A percentile compares a stretch with the other conserved stretches of the same genome.
Evolutionary conservation across 2,113 vertebrate genomes (phyloP).

Genomic region (Cyphomyrus discorhynchus): DNA sequence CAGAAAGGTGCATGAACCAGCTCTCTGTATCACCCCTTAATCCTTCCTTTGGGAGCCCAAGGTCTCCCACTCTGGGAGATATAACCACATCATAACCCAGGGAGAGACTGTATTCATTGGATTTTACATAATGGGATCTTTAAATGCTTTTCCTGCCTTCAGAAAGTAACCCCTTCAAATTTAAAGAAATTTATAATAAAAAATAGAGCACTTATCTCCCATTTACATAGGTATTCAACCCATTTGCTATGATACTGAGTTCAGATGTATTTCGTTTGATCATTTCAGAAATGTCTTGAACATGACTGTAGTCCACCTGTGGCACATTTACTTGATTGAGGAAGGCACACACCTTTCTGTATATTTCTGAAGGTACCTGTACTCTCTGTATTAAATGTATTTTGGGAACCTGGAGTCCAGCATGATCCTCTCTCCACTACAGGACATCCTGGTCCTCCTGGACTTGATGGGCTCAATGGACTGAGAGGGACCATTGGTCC

Average conservation of each 20-base stretch:
- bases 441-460: slow-evolving; percentile 76
- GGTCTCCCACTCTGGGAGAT: too few species aligned
- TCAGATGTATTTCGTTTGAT: background rate
- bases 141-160: background rate
- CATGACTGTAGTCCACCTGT: background rate
- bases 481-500: slow-evolving; percentile 79
- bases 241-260: background rate
- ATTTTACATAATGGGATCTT: too few species aligned
- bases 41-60: background rate
- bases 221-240: background rate
- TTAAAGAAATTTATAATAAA: background rate
- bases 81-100: too few species aligned
- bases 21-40: background rate
- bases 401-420: background rate
- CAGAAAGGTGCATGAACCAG: background rate
- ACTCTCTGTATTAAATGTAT: background rate
- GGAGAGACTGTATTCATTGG: too few species aligned
- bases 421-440: slow-evolving; percentile 10
- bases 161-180: background rate
- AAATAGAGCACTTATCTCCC: background rate
- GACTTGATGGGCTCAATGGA: slow-evolving; percentile 84
- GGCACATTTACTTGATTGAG: background rate
- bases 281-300: background rate
- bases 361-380: background rate
- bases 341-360: background rate